Evolutionary conservation across 1,140 invertebrate species (phyloP).

Genomic region (Drosophila navojoa): DNA sequence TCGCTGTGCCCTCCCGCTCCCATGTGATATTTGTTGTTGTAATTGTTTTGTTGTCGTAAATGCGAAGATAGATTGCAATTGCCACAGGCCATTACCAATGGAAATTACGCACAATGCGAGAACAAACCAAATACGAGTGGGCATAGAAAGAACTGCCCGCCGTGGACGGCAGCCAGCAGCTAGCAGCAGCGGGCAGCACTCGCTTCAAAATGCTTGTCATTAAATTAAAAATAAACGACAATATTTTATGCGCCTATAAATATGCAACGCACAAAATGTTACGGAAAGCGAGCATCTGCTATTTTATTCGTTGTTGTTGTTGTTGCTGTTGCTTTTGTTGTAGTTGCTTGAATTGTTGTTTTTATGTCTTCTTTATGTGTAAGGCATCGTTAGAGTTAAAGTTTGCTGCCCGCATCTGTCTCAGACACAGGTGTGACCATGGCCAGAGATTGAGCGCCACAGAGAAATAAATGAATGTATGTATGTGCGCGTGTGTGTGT

Average conservation of each 20-base stretch:
- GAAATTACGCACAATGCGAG: constrained; percentile 37
- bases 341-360: constrained; percentile 20
- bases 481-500: neutral
- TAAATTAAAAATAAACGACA: constrained; percentile 83
- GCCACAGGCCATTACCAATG: constrained; percentile 75
- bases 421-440: constrained; percentile 33
- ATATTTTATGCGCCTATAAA: constrained; percentile 82
- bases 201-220: constrained; percentile 74
- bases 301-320: constrained; percentile 63
- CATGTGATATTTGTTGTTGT: constrained; percentile 78
- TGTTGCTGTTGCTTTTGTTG: constrained; percentile 20
- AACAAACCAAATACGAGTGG: constrained; percentile 19
- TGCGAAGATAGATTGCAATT: constrained; percentile 80
- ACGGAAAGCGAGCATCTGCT: constrained; percentile 73
- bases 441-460: constrained; percentile 44
- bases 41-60: constrained; percentile 79
- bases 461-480: constrained; percentile 40
- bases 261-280: constrained; percentile 66
- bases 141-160: neutral
- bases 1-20: constrained; percentile 33
- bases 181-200: constrained; percentile 3
- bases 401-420: neutral
- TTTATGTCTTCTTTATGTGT: constrained; percentile 68
- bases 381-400: constrained; percentile 27
- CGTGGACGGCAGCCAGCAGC: neutral